Percentiles rank a stretch among this genome's conserved stretches.
These are phyloP conservation scores for Drosophila simulans DNA, from an alignment of 1,140 invertebrate genomes.

Conservation along the genomic window DNA sequence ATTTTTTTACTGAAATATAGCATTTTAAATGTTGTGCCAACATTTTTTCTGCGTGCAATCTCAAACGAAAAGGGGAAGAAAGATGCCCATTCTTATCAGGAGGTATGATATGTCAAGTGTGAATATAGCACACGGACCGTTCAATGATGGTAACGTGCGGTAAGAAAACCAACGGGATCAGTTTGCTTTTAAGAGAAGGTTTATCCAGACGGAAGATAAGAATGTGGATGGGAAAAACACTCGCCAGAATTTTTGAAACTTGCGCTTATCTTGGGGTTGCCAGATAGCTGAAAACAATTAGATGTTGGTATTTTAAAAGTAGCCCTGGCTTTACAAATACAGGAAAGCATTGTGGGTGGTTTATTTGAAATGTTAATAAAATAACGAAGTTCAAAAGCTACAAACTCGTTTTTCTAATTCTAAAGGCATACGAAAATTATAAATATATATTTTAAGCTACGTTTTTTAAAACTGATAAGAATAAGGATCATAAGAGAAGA, in stretches of 20 bases:
- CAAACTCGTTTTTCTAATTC: too few species aligned
- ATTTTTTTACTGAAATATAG: too few species aligned
- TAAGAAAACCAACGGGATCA: slow-evolving; percentile 22
- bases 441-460: too few species aligned
- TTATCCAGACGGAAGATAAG: slow-evolving; percentile 8
- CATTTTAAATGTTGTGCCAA: too few species aligned
- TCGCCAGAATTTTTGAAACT: slow-evolving; percentile 4
- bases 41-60: background rate
- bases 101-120: slow-evolving; percentile 11
- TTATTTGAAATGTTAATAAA: too few species aligned
- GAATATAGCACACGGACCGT: slow-evolving; percentile 47
- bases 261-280: slow-evolving; percentile 4
- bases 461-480: too few species aligned
- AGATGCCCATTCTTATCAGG: slow-evolving; percentile 27
- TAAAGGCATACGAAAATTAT: too few species aligned
- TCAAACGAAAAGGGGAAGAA: background rate
- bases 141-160: slow-evolving; percentile 67
- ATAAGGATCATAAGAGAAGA: too few species aligned
- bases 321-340: too few species aligned
- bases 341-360: too few species aligned
- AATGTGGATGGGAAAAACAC: background rate
- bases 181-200: slow-evolving; percentile 34
- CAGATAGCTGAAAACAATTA: slow-evolving; percentile 7
- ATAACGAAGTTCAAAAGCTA: too few species aligned
- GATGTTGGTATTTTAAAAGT: background rate